Percentiles rank a stretch among this genome's conserved stretches.
phyloP scores from a whole-genome alignment of 2,888 invertebrate species.

The Phasia obesa region DNA sequence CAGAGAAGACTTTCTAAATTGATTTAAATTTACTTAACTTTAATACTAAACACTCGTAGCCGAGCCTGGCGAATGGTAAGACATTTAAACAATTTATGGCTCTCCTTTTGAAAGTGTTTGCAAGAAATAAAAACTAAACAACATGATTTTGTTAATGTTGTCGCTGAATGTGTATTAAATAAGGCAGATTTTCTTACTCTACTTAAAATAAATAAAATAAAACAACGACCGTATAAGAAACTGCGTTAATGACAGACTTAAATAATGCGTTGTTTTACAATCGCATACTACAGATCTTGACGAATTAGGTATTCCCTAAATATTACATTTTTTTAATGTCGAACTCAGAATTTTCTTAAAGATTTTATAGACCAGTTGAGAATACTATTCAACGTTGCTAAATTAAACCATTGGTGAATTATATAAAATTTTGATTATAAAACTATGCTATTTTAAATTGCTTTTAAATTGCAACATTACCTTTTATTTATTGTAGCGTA shows the following conservation, averaged over 20 bases:
- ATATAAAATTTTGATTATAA: background rate
- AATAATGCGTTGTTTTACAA: constrained; percentile 55
- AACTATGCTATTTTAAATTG: no score
- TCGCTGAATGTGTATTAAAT: constrained; percentile 53
- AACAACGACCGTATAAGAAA: constrained; percentile 29
- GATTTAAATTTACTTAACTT: constrained; percentile 65
- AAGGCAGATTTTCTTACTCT: constrained; percentile 39
- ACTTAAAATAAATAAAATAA: background rate
- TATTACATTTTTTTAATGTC: background rate
- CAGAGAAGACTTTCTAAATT: constrained; percentile 57
- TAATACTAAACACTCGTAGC: constrained; percentile 46
- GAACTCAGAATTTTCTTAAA: no score
- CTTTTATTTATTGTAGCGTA: constrained; percentile 13
- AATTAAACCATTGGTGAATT: no score
- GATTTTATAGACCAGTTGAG: no score
- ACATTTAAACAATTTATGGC: constrained; percentile 68
- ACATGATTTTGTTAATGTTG: constrained; percentile 64
- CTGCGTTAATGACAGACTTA: constrained; percentile 66
- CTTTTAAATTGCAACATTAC: background rate
- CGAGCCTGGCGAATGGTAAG: constrained; percentile 36
- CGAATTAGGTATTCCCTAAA: constrained; percentile 36
- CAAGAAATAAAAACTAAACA: constrained; percentile 37
- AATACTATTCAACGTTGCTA: no score
- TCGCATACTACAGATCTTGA: background rate
- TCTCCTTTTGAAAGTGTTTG: constrained; percentile 57